Evolutionary conservation across 2,113 vertebrate species (phyloP), one percentile per base, ranked within the genome.

Genomic region (Cranoglanis bouderius): DNA sequence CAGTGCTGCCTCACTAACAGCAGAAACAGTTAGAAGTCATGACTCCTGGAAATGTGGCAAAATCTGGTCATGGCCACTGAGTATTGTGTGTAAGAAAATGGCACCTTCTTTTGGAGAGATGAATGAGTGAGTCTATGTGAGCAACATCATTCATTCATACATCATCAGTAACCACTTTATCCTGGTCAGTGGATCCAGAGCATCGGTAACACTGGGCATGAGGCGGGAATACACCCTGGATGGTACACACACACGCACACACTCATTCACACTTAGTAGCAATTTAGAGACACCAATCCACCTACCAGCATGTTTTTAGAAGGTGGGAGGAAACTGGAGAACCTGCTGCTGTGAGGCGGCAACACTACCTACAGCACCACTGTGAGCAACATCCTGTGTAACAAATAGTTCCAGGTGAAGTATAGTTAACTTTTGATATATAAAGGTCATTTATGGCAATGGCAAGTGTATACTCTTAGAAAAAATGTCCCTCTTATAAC

Each of bases 1-100:
- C 63, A 16, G 6, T 43, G 77, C 49, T 55, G 12, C 78, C n/a
- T 65, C 13, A 24, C 67, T 82, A 72, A 40, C 86, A 88, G 80
- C 35, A 55, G 81, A 82, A 53, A 70, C 13, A 6, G 46, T 63
- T 82, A 8, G 40, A 53, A 40, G 61, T 46, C 49, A 19, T n/a
- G 80, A 29, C 46, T 29, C 35, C 29, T 59, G 35, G 8, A 40
- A 81, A 70, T 70, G 4, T 38, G 53, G 19, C 12, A 38, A 82
- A 57, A 59, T 40, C 51, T 82, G 4, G 75, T 43, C 38, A 77
- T 77, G 19, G 51, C 35, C 19, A 32, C 49, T 53, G 46, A 61
- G 55, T 26, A 40, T 29, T 61, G 6, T 43, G 21, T 5, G 32
- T 4, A 12, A 82, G 29, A 82, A 61, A 61, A 40, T 83, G 32